Conservation (phyloP, 2,113 vertebrate species). For the Verasper variegatus region DNA sequence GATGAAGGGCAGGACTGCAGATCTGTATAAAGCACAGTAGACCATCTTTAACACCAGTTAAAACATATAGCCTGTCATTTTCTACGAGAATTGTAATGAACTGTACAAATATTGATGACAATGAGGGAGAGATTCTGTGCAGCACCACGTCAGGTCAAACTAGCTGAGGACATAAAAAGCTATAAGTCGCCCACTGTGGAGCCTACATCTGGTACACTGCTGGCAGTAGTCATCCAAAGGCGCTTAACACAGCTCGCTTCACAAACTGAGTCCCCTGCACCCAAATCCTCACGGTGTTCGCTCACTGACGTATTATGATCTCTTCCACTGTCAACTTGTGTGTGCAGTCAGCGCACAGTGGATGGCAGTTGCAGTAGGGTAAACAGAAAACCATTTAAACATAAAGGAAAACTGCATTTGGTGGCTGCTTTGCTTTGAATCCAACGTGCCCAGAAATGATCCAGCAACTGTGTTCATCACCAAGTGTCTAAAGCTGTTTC, state of each 20-base stretch:
- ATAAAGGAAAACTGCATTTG: conserved; percentile 6
- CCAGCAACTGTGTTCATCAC: background rate
- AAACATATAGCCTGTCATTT: background rate
- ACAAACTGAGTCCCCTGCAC: background rate
- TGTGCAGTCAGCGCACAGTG: no score
- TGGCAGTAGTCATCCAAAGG: background rate
- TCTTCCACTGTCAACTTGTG: no score
- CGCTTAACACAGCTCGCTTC: background rate
- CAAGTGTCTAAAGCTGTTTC: background rate
- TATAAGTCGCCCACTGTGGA: background rate
- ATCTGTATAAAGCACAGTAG: background rate
- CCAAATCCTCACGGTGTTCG: no score
- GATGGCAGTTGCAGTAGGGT: no score
- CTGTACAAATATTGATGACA: background rate
- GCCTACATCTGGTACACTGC: conserved; percentile 1
- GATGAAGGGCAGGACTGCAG: no score
- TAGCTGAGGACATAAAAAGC: background rate
- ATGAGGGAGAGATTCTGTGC: background rate
- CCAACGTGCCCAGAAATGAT: background rate
- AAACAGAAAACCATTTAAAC: no score
- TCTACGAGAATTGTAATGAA: background rate
- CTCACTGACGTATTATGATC: no score
- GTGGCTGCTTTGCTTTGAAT: conserved; percentile 4
- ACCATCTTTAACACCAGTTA: background rate
- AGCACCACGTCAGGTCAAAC: conserved; percentile 9